Base-by-base conservation (phyloP, 2,888 invertebrate species). In the Drosophila peninsularis region DNA sequence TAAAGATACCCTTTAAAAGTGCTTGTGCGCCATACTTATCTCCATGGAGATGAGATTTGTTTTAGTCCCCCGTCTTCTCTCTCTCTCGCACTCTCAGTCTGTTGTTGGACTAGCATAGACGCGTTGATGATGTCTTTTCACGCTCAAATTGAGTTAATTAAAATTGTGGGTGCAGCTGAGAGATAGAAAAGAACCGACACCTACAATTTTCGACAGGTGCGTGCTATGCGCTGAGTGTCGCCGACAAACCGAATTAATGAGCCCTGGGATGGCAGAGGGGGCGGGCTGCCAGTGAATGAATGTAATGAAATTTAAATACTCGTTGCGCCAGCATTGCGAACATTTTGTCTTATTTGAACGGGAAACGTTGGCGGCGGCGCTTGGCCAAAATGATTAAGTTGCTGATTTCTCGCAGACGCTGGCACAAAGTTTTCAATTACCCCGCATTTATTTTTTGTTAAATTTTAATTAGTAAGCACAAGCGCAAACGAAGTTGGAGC, bases 121-220 rank as follows among this genome's bases (percentile, higher is more conserved):
- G 60, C 66, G 77, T 70, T 84, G 80, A 84, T 87, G 70, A 89
- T 89, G 88, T 82, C 86, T 88, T 88, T 89, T 78, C 68, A 71
- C 77, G 74, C 88, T 89, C 66, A 87, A 87, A 87, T 87, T 87
- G 86, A 87, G 86, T 87, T 87, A 87, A 87, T 87, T 87, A 87
- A 89, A 81, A 66, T 62, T 69, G 63, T 70, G 69, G 61, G 55
- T 62, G 63, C 58, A 68, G 65, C 52, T 70, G 64, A 56, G 64
- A 56, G 62, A 53, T 52, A 60, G 50, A 27, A 39, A 19, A 17
- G 17, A 42, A 47, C 37, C 34, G 52, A 64, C 62, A 71, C 58
- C 55, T 66, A 66, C 55, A 65, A 61, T 63, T 75, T 79, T 68
- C 36, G 76, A 61, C 77, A 80, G 80, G 73, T 78, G 78, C 73